Evolutionary conservation across 2,113 vertebrate genomes (phyloP), one percentile per base, ranked within the genome.

Genomic region (Grantiella picta): DNA sequence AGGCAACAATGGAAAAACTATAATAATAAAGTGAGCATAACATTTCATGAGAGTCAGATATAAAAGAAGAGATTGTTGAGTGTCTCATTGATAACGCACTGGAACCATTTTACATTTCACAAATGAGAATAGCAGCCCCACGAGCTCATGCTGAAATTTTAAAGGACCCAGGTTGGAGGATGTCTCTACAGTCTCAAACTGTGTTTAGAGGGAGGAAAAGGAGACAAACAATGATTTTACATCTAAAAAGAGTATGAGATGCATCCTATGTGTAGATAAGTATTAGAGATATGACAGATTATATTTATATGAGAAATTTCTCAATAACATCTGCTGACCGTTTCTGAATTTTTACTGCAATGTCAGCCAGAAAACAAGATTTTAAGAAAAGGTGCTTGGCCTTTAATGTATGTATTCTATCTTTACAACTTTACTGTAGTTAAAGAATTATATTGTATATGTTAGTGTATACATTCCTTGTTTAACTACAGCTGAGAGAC

Each of bases 1-100:
- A 96, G 54, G 60, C 76, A 96, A 90, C 84, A 94, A 93, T 73
- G 61, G 73, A 94, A 82, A 93, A 97, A 94, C 92, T 89, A 73
- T 35, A 91, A 89, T 92, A 96, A 96, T 91, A 90, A 91, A 81
- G 29, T 38, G 44, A 79, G 31, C 49, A 81, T 77, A 90, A 54
- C 24, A 63, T 78, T 86, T 82, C 68, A 44, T 11, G 35, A 70
- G 36, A 77, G 60, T 72, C 21, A 86, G 45, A 49, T 71, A 86
- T 21, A 86, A 77, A 89, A 53, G 49, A 57, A 89, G 60, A 91
- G 42, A 42, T 9, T 79, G 44, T 42, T 10, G 10, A 92, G 85
- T 2, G 6, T 40, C 61, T 78, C 70, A 59, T 23, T 11, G 8
- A 59, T 68, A 92, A 57, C 28, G 21, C 5, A 14, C 20, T 33